A percentile compares a stretch with the other conserved stretches of the same genome.
Conservation (phyloP, 2,113 vertebrate genomes). For the Corvus cornix region DNA sequence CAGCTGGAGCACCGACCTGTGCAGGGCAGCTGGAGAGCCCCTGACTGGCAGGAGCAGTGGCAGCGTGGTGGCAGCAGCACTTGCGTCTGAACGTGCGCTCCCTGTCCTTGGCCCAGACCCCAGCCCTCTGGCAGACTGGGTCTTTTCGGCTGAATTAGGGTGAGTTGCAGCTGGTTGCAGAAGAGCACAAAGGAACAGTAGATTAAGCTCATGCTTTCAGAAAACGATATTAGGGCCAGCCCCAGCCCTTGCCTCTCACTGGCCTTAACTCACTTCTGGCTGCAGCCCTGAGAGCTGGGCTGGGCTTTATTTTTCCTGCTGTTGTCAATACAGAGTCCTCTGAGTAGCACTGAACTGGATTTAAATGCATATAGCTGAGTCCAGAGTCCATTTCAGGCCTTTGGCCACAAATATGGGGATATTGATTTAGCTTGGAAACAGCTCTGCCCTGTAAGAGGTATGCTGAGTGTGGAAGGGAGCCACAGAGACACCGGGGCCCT, state of each 20-base stretch:
- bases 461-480: background rate
- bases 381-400: background rate
- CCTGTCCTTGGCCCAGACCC: background rate
- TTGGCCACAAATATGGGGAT: background rate
- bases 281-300: background rate
- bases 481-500: background rate
- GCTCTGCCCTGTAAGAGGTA: background rate
- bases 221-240: background rate
- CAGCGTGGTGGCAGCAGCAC: rapidly evolving
- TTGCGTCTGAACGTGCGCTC: rapidly evolving
- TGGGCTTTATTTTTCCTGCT: background rate
- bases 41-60: background rate
- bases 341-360: background rate
- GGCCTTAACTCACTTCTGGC: background rate
- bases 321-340: background rate
- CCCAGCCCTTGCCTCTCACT: background rate
- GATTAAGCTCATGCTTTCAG: background rate
- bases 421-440: conserved; percentile 10
- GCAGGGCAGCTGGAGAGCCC: background rate
- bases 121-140: background rate
- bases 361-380: background rate
- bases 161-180: background rate
- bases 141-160: background rate
- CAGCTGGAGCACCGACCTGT: rapidly evolving
- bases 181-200: background rate